These are phyloP conservation scores for Myrmecophaga tridactyla DNA, from an alignment of 2,113 vertebrate species.

Conservation along the genomic window DNA sequence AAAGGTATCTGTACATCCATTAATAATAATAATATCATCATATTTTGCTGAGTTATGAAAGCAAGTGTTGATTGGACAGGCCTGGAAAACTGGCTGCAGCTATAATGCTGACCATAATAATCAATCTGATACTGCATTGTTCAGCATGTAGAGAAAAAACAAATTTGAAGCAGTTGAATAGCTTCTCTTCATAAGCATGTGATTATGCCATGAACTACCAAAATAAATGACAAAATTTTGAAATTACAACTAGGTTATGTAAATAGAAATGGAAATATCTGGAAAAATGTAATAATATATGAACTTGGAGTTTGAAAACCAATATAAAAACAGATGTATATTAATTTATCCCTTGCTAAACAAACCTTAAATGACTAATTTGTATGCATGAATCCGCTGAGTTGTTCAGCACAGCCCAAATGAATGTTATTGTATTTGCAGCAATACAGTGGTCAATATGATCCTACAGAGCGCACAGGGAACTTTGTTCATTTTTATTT, in stretches of 20 bases:
- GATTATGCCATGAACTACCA: conserved; percentile 8
- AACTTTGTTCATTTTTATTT: background rate
- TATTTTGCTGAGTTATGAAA: background rate
- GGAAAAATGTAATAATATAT: conserved; percentile 23
- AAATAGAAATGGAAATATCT: conserved; percentile 18
- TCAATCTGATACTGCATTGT: background rate
- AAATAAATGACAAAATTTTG: conserved; percentile 49
- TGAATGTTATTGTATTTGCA: conserved; percentile 40
- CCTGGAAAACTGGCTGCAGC: background rate
- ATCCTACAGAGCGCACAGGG: background rate
- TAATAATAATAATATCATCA: background rate
- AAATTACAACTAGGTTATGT: background rate
- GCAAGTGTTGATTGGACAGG: background rate
- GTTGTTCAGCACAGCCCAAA: conserved; percentile 36
- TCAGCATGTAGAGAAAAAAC: background rate
- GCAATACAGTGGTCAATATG: background rate
- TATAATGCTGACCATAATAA: background rate
- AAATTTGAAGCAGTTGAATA: background rate
- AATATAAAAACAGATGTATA: conserved; percentile 34
- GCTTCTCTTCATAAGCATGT: background rate
- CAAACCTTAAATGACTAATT: conserved; percentile 51
- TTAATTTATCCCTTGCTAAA: conserved; percentile 23
- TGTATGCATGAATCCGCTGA: conserved; percentile 54
- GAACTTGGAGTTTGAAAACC: conserved; percentile 7
- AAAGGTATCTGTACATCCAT: background rate